phyloP scores from a whole-genome alignment of 2,113 vertebrate genomes.

The Ceyx margarethae region DNA sequence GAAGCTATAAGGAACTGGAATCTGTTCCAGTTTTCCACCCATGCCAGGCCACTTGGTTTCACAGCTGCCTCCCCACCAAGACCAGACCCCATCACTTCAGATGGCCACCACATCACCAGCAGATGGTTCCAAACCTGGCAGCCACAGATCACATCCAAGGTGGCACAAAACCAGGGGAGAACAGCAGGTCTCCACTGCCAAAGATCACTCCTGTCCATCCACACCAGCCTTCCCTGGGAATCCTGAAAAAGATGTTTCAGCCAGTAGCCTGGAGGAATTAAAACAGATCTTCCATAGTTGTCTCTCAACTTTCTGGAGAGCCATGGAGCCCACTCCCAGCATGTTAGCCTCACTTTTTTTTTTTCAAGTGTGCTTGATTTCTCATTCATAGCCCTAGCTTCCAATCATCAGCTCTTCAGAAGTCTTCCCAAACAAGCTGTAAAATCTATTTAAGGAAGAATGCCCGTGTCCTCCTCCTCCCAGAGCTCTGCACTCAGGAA shows the following conservation, averaged over 20 bases:
- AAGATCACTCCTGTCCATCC: neutral
- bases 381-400: neutral
- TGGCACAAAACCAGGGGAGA: neutral
- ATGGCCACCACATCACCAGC: neutral
- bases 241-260: fast-evolving
- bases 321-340: neutral
- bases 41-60: neutral
- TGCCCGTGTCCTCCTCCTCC: neutral
- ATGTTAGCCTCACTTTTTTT: neutral
- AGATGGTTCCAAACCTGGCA: neutral
- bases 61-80: neutral
- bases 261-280: neutral
- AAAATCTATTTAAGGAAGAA: neutral
- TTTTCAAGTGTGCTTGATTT: neutral
- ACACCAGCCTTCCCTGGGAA: neutral
- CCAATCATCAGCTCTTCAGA: neutral
- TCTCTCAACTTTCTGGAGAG: neutral
- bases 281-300: neutral
- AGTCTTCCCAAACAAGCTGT: neutral
- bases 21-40: neutral
- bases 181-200: neutral
- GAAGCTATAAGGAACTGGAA: neutral
- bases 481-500: neutral
- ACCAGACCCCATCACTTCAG: neutral
- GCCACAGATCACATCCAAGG: fast-evolving